A percentile compares a stretch with the other conserved stretches of the same genome.
Evolutionary conservation across 2,797 vertebrate genomes (phyloP).

Genomic region (Mareca penelope): DNA sequence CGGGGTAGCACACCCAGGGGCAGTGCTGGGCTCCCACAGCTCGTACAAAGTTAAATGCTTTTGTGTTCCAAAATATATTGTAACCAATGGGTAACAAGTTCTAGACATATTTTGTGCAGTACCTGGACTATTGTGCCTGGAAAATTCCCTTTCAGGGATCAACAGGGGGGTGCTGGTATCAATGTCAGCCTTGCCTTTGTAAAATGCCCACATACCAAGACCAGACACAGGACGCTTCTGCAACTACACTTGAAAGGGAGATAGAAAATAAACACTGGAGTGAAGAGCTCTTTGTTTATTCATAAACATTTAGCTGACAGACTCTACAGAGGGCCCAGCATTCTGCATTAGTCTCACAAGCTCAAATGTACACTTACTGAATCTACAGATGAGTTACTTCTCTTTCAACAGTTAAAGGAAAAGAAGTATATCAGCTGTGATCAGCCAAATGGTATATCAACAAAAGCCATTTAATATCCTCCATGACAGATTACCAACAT

Average conservation of each 20-base stretch:
- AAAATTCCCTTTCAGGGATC: neutral
- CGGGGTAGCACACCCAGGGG: accelerated
- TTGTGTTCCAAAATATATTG: neutral
- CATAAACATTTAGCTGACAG: neutral
- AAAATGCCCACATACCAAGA: neutral
- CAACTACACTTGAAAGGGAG: neutral
- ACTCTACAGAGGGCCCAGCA: neutral
- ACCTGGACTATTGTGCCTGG: neutral
- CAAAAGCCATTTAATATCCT: neutral
- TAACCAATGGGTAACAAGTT: neutral
- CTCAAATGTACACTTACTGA: neutral
- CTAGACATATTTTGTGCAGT: neutral
- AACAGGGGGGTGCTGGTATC: neutral
- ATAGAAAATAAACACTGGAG: neutral
- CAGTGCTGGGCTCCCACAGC: neutral
- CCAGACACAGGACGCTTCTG: neutral
- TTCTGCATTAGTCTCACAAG: neutral
- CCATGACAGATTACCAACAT: neutral
- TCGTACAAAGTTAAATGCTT: neutral
- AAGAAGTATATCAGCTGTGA: neutral
- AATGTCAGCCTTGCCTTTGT: neutral
- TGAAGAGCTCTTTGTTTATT: neutral
- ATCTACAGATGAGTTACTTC: neutral
- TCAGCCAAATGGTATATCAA: neutral
- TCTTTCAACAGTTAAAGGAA: neutral